Percentiles rank a stretch among this genome's conserved stretches.
phyloP scores from a whole-genome alignment of 1,140 invertebrate genomes.

The Drosophila auraria region DNA sequence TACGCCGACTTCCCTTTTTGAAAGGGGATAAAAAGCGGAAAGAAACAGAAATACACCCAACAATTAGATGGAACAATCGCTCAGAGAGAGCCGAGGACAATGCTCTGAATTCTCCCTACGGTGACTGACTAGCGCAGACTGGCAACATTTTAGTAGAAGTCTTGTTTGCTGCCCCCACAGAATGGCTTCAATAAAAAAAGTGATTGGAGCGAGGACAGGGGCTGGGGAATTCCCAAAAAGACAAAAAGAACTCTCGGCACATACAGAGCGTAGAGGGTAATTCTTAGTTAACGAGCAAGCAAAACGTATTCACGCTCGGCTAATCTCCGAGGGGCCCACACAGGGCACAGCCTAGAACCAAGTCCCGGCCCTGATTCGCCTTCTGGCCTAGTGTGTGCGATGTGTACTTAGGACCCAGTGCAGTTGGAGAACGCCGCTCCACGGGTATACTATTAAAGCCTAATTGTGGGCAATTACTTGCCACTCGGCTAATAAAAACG shows the following conservation, averaged over 20 bases:
- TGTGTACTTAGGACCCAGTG: slow-evolving; percentile 58
- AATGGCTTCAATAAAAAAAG: slow-evolving; percentile 68
- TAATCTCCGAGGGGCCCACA: slow-evolving; percentile 61
- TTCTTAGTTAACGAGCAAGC: slow-evolving; percentile 81
- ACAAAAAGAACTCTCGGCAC: slow-evolving; percentile 22
- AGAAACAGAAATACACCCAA: neutral
- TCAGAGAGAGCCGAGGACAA: neutral
- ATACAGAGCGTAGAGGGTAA: slow-evolving; percentile 56
- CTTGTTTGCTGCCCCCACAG: slow-evolving; percentile 20
- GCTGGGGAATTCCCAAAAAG: slow-evolving; percentile 16
- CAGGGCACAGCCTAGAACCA: neutral
- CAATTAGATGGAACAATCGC: neutral
- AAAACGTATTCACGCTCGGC: slow-evolving; percentile 75
- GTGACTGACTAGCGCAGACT: slow-evolving; percentile 6
- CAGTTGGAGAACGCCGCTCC: slow-evolving; percentile 45
- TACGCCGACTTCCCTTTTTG: neutral
- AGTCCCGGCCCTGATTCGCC: slow-evolving; percentile 27
- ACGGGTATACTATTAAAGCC: slow-evolving; percentile 69
- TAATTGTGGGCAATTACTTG: slow-evolving; percentile 81
- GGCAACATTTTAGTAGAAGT: slow-evolving; percentile 27
- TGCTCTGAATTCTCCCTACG: neutral
- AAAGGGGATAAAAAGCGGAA: neutral
- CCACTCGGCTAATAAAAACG: slow-evolving; percentile 77
- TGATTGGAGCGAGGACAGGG: slow-evolving; percentile 50
- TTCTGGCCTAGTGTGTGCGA: slow-evolving; percentile 24